phyloP scores from a whole-genome alignment of 2,888 invertebrate genomes.

The Flexamia atlantica region DNA sequence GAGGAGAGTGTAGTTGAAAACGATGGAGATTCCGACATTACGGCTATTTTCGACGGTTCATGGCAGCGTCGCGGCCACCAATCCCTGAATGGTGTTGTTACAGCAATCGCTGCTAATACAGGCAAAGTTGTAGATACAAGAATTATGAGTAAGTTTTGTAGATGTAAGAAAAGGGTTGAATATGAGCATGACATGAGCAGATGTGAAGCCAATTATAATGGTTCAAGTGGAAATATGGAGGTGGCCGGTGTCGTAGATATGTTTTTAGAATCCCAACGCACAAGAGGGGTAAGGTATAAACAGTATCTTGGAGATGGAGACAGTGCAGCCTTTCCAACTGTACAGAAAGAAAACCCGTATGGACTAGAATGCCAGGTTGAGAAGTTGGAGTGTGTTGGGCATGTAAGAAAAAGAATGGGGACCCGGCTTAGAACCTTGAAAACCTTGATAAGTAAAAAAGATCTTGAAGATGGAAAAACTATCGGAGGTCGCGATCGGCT shows the following conservation, averaged over 20 bases:
- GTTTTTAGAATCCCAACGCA: conserved; percentile 4
- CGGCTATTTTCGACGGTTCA: conserved; percentile 36
- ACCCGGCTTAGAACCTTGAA: conserved; percentile 16
- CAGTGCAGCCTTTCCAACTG: conserved; percentile 35
- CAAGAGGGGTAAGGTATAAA: conserved; percentile 32
- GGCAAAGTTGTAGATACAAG: no score
- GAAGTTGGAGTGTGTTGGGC: conserved; percentile 60
- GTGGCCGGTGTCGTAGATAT: conserved; percentile 13
- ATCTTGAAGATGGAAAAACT: conserved; percentile 41
- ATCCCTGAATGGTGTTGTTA: conserved; percentile 50
- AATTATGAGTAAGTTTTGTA: no score
- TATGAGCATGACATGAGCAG: neutral
- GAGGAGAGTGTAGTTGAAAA: no score
- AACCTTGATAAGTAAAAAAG: conserved; percentile 27
- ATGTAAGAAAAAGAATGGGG: conserved; percentile 58
- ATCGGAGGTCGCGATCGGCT: conserved; percentile 44
- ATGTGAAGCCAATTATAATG: conserved; percentile 10
- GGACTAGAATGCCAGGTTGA: conserved; percentile 42
- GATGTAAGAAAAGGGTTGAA: no score
- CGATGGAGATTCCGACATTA: conserved; percentile 14
- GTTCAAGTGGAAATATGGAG: conserved; percentile 4
- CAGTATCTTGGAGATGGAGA: conserved; percentile 63
- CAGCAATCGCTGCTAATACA: no score
- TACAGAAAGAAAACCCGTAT: conserved; percentile 40
- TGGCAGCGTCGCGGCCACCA: conserved; percentile 56